Conservation (phyloP, 1,140 invertebrate species). For the Telenomus remus region DNA sequence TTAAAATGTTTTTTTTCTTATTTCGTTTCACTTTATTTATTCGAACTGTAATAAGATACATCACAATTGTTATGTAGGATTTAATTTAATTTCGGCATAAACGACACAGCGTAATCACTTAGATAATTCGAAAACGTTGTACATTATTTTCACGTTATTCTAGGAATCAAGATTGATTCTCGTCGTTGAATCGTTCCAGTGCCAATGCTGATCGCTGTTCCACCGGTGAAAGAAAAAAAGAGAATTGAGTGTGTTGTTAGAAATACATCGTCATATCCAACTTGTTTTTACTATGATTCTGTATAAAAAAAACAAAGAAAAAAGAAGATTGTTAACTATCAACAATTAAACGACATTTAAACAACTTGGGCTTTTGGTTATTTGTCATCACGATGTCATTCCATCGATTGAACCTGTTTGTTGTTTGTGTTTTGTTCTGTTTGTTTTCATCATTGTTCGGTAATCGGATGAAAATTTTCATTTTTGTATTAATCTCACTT, state of each 20-base stretch:
- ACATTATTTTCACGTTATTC: not conserved
- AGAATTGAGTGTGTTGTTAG: slow-evolving; percentile 20
- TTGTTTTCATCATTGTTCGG: slow-evolving; percentile 9
- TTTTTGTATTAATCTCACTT: slow-evolving; percentile 23
- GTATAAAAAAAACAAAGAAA: slow-evolving; percentile 22
- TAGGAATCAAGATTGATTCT: not conserved
- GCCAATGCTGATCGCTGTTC: slow-evolving; percentile 11
- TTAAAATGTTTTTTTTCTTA: too few relatives aligned
- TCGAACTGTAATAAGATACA: too few relatives aligned
- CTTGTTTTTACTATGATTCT: slow-evolving; percentile 28
- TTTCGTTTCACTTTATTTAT: too few relatives aligned
- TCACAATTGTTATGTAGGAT: too few relatives aligned
- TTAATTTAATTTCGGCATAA: too few relatives aligned
- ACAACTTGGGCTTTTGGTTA: slow-evolving; percentile 35
- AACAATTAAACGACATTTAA: slow-evolving; percentile 42
- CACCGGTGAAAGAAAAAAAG: slow-evolving; percentile 1
- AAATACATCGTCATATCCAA: slow-evolving; percentile 26
- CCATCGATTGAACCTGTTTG: slow-evolving; percentile 6
- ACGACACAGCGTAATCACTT: too few relatives aligned
- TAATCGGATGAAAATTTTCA: not conserved
- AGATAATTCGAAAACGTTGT: too few relatives aligned
- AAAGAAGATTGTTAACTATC: slow-evolving; percentile 25
- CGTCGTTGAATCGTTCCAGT: slow-evolving; percentile 3
- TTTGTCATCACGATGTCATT: slow-evolving; percentile 11
- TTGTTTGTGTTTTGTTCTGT: slow-evolving; percentile 5